Evolutionary conservation across 2,797 vertebrate species (phyloP).

Genomic region (Sebastes ruberrimus): DNA sequence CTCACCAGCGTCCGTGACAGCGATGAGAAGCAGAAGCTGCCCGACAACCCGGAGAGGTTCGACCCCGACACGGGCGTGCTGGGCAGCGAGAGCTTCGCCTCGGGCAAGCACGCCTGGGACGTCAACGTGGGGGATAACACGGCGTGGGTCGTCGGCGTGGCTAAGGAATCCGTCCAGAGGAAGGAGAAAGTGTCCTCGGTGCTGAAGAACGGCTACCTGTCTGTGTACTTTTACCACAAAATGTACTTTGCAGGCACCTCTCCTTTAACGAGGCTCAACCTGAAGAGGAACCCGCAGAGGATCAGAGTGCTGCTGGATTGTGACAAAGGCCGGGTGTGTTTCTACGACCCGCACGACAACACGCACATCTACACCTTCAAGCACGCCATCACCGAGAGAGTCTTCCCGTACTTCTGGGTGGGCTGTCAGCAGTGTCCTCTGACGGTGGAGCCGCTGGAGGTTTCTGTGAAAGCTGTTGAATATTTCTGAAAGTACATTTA

Average conservation of each 20-base stretch:
- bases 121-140: slow-evolving; percentile 76
- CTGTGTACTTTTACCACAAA: slow-evolving; percentile 79
- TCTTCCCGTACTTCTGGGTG: slow-evolving; percentile 82
- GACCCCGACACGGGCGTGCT: slow-evolving; percentile 73
- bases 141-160: slow-evolving; percentile 79
- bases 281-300: slow-evolving; percentile 65
- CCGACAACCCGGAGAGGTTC: slow-evolving; percentile 79
- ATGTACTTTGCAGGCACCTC: slow-evolving; percentile 82
- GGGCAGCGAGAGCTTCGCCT: slow-evolving; percentile 63
- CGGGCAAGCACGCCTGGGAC: slow-evolving; percentile 72
- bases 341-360: slow-evolving; percentile 62
- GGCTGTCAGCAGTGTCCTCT: slow-evolving; percentile 75
- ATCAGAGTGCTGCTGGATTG: slow-evolving; percentile 75
- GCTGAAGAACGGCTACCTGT: slow-evolving; percentile 76
- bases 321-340: slow-evolving; percentile 70
- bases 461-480: slow-evolving; percentile 41
- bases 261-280: slow-evolving; percentile 68
- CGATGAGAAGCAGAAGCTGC: slow-evolving; percentile 69
- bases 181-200: slow-evolving; percentile 78
- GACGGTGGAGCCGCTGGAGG: slow-evolving; percentile 55
- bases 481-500: slow-evolving; percentile 8
- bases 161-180: slow-evolving; percentile 67
- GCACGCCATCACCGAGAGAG: slow-evolving; percentile 61
- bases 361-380: slow-evolving; percentile 78
- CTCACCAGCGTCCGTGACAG: slow-evolving; percentile 73